Evolutionary conservation across 2,113 vertebrate genomes (phyloP).

Genomic region (Arvicanthis niloticus): DNA sequence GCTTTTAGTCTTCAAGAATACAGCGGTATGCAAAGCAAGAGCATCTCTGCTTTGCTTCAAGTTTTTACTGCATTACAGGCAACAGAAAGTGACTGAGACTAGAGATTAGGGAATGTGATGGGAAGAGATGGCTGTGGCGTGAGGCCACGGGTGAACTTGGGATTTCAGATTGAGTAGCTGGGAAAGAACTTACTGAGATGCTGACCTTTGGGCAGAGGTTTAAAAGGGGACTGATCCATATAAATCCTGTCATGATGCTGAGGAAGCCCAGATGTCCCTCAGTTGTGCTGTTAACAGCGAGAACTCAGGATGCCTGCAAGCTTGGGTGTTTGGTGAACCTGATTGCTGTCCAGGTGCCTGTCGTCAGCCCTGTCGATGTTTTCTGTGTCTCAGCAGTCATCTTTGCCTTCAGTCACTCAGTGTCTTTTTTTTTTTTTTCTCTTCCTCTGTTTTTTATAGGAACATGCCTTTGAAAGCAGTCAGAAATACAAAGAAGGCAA

Average conservation of each 20-base stretch:
- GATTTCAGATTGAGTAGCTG: neutral
- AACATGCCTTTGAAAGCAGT: constrained; percentile 99
- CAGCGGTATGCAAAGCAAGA: neutral
- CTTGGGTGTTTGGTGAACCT: neutral
- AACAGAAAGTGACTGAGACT: neutral
- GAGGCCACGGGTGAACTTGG: neutral
- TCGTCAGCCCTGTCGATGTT: neutral
- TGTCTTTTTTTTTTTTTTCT: constrained; percentile 51
- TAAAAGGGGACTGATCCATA: neutral
- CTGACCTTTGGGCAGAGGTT: neutral
- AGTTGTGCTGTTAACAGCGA: neutral
- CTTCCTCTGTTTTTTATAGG: constrained; percentile 86
- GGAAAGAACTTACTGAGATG: neutral
- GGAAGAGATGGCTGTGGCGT: rapidly evolving
- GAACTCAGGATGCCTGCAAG: rapidly evolving
- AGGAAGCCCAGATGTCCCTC: neutral
- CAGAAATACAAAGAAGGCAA: constrained; percentile 99
- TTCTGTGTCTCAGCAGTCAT: neutral
- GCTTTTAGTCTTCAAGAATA: neutral
- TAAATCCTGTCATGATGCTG: neutral
- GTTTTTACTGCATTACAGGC: neutral
- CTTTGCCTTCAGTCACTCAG: neutral
- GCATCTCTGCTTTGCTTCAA: neutral
- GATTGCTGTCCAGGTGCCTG: neutral
- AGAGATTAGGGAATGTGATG: neutral